Base-by-base conservation (phyloP, 1,140 invertebrate species). In the Meteorus sp. region DNA sequence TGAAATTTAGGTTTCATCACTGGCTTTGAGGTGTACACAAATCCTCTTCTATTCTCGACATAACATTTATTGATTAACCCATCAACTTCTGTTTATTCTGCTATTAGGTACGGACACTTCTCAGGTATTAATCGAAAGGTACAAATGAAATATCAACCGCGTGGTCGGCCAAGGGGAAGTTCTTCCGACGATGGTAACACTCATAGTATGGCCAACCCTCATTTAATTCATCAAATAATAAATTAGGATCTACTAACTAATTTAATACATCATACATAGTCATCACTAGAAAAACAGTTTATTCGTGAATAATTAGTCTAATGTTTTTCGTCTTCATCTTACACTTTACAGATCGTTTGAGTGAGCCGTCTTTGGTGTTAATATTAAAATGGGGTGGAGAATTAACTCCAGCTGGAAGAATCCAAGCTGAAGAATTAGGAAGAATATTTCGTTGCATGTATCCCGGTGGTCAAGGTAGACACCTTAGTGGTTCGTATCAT, bases 321-420 rank as follows among this genome's bases (percentile, higher is more conserved):
- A 33, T 7, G 11, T 33, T 33, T 39, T 39, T 39, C 35, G 8
- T 39, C 15, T 39, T 33, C 11, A 33, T 33, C 29, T 33, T 11
- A 39, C n/a, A n/a, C n/a, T n/a, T n/a, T n/a, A n/a, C n/a, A 88
- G 92, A 94, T 76, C 85, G 84, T 60, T 86, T 89, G 2, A 88
- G 88, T 39, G 93, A 95, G 68, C 94, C 93, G 2, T 95, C 93
- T 0, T 78, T 98, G 39, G 91, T 98, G 11, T 81, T 99, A 31
- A 99, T 99, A 63, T 81, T 99, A 23, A 99, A 99, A 83, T 99
- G 98, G 97, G 98, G 97, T 55, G 97, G 98, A 27, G 98, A 99
- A 80, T 78, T 99, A 65, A 99, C 98, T n/a, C 95, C 97, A 1
- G 95, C 95, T 0, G 97, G 97, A 13, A 85, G 93, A 54, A 91